These are phyloP conservation scores for Galeruca laticollis DNA, from an alignment of 2,888 invertebrate species.

Conservation along the genomic window DNA sequence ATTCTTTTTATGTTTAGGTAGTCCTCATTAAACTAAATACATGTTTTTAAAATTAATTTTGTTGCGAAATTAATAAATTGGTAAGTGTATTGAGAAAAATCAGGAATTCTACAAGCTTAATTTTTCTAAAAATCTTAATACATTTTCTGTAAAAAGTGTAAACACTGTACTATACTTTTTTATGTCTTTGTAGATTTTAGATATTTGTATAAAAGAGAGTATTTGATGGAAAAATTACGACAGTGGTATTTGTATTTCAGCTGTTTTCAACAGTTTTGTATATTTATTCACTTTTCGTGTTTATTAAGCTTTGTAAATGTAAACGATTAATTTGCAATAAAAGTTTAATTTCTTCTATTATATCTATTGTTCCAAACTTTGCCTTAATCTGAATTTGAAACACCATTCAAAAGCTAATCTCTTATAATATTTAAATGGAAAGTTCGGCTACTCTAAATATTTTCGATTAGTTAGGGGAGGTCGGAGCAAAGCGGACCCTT, in stretches of 20 bases:
- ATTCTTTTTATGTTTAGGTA: neutral
- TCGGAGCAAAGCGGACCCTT: too few relatives aligned
- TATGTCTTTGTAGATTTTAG: slow-evolving; percentile 8
- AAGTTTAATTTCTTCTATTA: slow-evolving; percentile 37
- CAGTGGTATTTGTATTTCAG: slow-evolving; percentile 26
- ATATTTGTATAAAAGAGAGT: slow-evolving; percentile 21
- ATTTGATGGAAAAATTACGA: slow-evolving; percentile 24
- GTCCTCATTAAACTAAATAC: neutral
- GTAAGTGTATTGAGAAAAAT: neutral
- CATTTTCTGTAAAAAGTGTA: slow-evolving; percentile 9
- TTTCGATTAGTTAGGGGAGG: too few relatives aligned
- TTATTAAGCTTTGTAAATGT: slow-evolving; percentile 46
- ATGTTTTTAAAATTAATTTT: neutral
- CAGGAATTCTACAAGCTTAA: neutral
- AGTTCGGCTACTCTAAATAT: too few relatives aligned
- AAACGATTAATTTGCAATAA: slow-evolving; percentile 48
- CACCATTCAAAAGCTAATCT: too few relatives aligned
- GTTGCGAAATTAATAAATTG: neutral
- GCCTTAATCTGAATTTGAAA: too few relatives aligned
- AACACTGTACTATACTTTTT: slow-evolving; percentile 8
- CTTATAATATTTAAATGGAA: too few relatives aligned
- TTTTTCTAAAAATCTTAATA: neutral
- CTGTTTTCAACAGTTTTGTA: slow-evolving; percentile 41
- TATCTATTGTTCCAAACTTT: neutral
- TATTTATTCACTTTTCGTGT: slow-evolving; percentile 41